Base-by-base conservation (phyloP, 2,113 vertebrate species). In the Boulengeromyrus knoepffleri region DNA sequence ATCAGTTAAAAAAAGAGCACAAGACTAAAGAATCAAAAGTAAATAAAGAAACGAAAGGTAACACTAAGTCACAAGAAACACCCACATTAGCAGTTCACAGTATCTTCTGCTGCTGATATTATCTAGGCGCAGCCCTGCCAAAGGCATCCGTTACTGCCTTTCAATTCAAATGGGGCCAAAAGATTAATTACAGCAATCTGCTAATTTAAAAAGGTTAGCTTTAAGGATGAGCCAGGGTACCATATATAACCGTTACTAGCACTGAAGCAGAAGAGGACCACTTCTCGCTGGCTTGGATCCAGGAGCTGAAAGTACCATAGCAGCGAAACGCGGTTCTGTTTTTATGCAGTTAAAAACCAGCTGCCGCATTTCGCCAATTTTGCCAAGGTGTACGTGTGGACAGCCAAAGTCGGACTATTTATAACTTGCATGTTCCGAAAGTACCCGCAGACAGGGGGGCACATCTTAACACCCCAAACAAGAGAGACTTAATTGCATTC, bases 171-270 rank as follows among this genome's bases (percentile, higher is more conserved):
- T 6, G 36, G 13, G 74, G 74, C 74, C 74, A 80, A 80, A 80
- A 39, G 74, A 80, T 80, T 80, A 36, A 80, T 42, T 36, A 42
- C 13, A 80, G 31, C 36, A 80, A 80, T 80, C 36, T 39, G 74
- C 74, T 80, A 80, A 80, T 80, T 80, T 80, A 80, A 80, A 80
- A 80, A 80, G 74, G 74, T 17, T 80, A 36, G 36, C 74, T 80
- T 80, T 80, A 36, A 80, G 74, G 74, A 80, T 80, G 74, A 80
- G 27, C 31, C 5, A 1, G 36, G 36, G 74, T 42, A 42, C 74
- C 74, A 42, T 42, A 80, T 80, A 80, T 80, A 80, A 80, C 74
- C 5, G 17, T 42, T 42, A 80, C 74, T 80, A 80, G 74, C 74
- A 80, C 13, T 17, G 36, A 42, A 42, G 74, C 36, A 39, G 74